Conservation (phyloP, 2,797 vertebrate species). For the Peromyscus melanophrys region DNA sequence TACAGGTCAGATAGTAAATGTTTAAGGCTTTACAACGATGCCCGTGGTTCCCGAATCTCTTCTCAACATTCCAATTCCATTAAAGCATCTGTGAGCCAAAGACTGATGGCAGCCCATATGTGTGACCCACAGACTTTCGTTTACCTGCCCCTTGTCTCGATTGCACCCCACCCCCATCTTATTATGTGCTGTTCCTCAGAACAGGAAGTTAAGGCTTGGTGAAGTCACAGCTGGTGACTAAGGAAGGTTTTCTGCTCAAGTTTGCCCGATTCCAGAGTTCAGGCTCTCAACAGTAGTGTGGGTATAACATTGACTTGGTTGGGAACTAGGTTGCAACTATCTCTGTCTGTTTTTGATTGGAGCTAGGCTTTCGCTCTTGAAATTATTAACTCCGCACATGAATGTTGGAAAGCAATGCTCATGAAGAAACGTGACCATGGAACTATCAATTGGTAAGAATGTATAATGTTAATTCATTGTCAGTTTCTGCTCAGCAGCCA, state of each 20-base stretch:
- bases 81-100: neutral
- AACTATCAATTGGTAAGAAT: slow-evolving; percentile 94
- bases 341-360: neutral
- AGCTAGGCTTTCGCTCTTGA: slow-evolving; percentile 95
- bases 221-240: neutral
- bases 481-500: neutral
- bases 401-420: slow-evolving; percentile 96
- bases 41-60: neutral
- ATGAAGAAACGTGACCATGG: slow-evolving; percentile 91
- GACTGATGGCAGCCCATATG: neutral
- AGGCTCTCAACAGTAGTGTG: neutral
- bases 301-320: slow-evolving; percentile 47
- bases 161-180: neutral
- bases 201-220: neutral
- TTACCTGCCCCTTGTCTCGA: neutral
- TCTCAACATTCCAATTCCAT: neutral
- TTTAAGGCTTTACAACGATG: neutral
- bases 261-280: neutral
- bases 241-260: neutral
- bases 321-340: slow-evolving; percentile 87
- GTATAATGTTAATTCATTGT: slow-evolving; percentile 19
- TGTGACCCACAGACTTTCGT: neutral
- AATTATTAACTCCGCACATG: slow-evolving; percentile 94
- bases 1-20: neutral
- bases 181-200: neutral